Evolutionary conservation across 2,113 vertebrate species (phyloP).

Genomic region (Brienomyrus longianalis): DNA sequence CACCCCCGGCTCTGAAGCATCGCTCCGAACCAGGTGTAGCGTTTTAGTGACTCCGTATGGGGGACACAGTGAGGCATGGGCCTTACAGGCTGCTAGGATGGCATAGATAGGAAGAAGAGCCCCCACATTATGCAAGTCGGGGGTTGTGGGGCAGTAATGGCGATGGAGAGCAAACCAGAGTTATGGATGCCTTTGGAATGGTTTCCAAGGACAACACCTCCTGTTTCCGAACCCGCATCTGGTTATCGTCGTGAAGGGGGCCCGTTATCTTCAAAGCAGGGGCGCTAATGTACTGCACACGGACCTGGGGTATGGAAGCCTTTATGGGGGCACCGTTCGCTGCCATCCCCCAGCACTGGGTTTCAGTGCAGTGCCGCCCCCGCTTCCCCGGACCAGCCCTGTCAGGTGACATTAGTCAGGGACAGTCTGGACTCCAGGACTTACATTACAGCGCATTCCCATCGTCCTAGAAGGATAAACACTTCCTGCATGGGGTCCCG

Average conservation of each 20-base stretch:
- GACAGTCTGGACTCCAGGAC: neutral
- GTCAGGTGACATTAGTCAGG: slow-evolving; percentile 32
- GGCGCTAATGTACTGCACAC: neutral
- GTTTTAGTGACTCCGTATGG: slow-evolving; percentile 12
- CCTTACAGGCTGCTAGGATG: neutral
- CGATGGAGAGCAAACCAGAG: neutral
- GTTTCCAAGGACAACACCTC: neutral
- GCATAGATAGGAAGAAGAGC: neutral
- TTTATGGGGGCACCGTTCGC: neutral
- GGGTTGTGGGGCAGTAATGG: neutral
- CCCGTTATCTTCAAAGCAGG: slow-evolving; percentile 8
- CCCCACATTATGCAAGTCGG: neutral
- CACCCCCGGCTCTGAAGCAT: neutral
- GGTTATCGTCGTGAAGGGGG: neutral
- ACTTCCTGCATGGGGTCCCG: slow-evolving; percentile 19
- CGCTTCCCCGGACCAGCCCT: neutral
- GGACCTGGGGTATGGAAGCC: neutral
- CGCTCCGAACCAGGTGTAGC: slow-evolving; percentile 28
- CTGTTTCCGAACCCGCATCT: neutral
- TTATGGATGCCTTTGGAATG: neutral
- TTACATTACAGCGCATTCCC: slow-evolving; percentile 34
- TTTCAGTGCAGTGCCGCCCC: neutral
- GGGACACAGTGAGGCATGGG: neutral
- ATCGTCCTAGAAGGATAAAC: slow-evolving; percentile 40
- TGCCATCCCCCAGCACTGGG: neutral